Percentiles rank a stretch among this genome's conserved stretches.
phyloP scores from a whole-genome alignment of 2,113 vertebrate species.

The Lamprotornis superbus region DNA sequence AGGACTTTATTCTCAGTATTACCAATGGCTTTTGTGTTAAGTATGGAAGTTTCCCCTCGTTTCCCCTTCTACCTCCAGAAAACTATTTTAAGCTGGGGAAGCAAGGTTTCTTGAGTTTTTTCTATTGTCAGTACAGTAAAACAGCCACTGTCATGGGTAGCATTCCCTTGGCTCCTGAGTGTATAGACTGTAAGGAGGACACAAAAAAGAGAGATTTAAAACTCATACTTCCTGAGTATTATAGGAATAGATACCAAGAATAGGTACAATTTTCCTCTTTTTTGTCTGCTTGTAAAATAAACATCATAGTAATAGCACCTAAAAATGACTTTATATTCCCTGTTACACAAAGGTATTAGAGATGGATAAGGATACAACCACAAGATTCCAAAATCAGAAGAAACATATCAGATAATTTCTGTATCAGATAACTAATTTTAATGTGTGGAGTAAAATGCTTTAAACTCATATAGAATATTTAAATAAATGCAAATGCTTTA shows the following conservation, averaged over 20 bases:
- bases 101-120: background rate
- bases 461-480: background rate
- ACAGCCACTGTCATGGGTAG: background rate
- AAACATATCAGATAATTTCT: background rate
- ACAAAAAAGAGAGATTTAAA: background rate
- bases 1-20: background rate
- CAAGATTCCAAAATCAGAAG: background rate
- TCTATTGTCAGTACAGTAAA: background rate
- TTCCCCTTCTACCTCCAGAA: background rate
- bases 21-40: background rate
- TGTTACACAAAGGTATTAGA: background rate
- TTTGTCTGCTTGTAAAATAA: background rate
- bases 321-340: background rate
- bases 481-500: background rate
- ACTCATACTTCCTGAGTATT: background rate
- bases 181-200: background rate
- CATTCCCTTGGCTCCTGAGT: background rate
- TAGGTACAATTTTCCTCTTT: background rate
- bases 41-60: rapidly evolving
- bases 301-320: background rate
- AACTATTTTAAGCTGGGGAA: background rate
- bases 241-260: background rate
- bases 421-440: background rate
- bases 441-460: background rate
- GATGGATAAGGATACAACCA: background rate